These are phyloP conservation scores for Cyclophora punctaria DNA, from an alignment of 2,888 invertebrate genomes.

Conservation along the genomic window DNA sequence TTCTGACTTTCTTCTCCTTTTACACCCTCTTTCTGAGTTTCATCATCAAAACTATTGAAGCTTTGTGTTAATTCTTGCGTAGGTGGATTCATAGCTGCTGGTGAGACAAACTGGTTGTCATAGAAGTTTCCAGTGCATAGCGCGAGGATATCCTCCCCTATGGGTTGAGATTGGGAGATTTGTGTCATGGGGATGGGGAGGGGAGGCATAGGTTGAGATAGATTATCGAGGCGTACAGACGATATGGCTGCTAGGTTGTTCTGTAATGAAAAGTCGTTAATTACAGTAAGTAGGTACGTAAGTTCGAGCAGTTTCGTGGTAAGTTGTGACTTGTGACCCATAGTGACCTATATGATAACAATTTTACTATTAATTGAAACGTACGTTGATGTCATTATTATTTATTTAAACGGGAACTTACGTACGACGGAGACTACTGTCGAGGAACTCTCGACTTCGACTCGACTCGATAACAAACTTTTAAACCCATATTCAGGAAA, in stretches of 20 bases:
- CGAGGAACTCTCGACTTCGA: no score
- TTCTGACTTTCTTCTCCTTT: no score
- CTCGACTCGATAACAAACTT: no score
- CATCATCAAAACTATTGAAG: constrained; percentile 14
- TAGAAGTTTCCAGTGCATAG: constrained; percentile 77
- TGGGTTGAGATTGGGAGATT: constrained; percentile 41
- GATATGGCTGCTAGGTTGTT: constrained; percentile 67
- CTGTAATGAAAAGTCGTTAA: constrained; percentile 24
- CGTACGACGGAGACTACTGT: no score
- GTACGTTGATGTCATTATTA: no score
- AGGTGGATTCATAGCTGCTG: constrained; percentile 16
- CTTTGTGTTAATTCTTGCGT: constrained; percentile 1
- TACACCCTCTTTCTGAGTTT: constrained; percentile 1
- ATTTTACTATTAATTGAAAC: no score
- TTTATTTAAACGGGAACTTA: no score
- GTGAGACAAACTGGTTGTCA: constrained; percentile 54
- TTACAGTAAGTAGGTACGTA: no score
- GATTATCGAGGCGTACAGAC: constrained; percentile 74
- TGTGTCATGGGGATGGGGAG: constrained; percentile 49
- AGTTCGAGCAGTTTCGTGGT: no score
- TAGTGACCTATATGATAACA: no score
- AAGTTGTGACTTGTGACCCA: no score
- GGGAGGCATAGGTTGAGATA: constrained; percentile 55
- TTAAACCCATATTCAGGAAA: no score
- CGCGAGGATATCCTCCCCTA: constrained; percentile 67